Base-by-base conservation (phyloP, 2,888 invertebrate genomes). In the Diaprepes abbreviatus region DNA sequence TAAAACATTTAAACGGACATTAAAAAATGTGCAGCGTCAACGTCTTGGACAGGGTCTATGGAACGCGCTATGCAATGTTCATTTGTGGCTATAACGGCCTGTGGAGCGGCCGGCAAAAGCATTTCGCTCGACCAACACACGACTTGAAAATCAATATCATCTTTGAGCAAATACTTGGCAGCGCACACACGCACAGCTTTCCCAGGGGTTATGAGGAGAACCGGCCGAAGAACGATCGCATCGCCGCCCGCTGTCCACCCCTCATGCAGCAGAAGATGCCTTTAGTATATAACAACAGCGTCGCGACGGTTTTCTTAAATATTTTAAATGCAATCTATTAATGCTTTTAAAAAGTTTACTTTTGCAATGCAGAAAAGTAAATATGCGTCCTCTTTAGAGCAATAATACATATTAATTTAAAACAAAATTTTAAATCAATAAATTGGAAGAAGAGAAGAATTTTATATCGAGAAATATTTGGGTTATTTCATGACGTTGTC, bases 61-160 rank as follows among this genome's bases (percentile, higher is more conserved):
- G 59, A 66, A 66, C 48, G 58, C 36, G 63, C 63, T 63, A 36
- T 71, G 63, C 60, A 71, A 67, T 63, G 64, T 60, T 64, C 71
- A 71, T 68, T 71, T 71, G 77, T 78, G 75, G 78, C 71, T 73
- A 55, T 75, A 57, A 60, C 77, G 74, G 77, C 76, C n/a, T 76
- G 69, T 77, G 78, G 76, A 78, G 75, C 76, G 77, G 73, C 73
- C 72, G 28, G 60, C 74, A 74, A 73, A 58, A 62, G 66, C 70
- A 60, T 60, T 60, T 59, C 75, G 75, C 74, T 75, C 78, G 75
- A 75, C 77, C 76, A 78, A 43, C 70, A 79, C 79, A 80, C 80
- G 79, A 81, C 82, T 81, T 81, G 83, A 83, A 84, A 84, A 84
- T 84, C 84, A 84, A 84, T 84, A 84, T 83, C 83, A 83, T 84